Conservation (phyloP, 2,113 vertebrate genomes). For the Lethenteron reissneri region DNA sequence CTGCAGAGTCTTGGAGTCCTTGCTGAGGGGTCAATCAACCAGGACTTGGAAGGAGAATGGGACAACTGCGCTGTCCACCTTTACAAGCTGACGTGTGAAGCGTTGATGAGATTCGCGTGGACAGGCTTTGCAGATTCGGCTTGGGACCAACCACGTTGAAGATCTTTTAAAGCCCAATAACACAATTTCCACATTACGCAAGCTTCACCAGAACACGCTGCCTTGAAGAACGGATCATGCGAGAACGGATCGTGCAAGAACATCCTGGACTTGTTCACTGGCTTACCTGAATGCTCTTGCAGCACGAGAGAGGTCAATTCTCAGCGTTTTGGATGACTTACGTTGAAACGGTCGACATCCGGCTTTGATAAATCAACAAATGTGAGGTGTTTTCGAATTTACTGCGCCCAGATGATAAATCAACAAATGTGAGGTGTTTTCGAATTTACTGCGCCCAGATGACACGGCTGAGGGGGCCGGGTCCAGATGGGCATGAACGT, state of each 20-base stretch:
- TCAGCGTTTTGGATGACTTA: not conserved
- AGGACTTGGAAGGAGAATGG: not conserved
- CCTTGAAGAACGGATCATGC: not conserved
- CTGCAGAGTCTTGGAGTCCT: slow-evolving; percentile 3
- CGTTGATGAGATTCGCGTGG: slow-evolving; percentile 1
- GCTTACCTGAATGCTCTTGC: slow-evolving; percentile 3
- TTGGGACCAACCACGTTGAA: not conserved
- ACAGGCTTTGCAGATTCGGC: slow-evolving; percentile 2
- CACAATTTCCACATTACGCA: not conserved
- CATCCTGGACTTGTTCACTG: not conserved
- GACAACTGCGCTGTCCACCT: not conserved
- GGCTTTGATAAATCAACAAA: not conserved
- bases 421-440: not conserved
- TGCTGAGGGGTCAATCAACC: not conserved
- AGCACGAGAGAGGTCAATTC: not conserved
- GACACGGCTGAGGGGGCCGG: not conserved
- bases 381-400: not conserved
- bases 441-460: slow-evolving; percentile 1
- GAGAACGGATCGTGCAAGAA: not conserved
- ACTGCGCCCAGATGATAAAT: slow-evolving; percentile 2
- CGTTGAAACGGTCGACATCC: not conserved
- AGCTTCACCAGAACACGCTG: slow-evolving; percentile 5
- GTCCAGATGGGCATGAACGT: slow-evolving; percentile 1
- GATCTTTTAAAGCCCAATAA: not conserved
- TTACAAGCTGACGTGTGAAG: not conserved